Conservation (phyloP, 2,888 invertebrate genomes). For the Archaeoteleia sp. region DNA sequence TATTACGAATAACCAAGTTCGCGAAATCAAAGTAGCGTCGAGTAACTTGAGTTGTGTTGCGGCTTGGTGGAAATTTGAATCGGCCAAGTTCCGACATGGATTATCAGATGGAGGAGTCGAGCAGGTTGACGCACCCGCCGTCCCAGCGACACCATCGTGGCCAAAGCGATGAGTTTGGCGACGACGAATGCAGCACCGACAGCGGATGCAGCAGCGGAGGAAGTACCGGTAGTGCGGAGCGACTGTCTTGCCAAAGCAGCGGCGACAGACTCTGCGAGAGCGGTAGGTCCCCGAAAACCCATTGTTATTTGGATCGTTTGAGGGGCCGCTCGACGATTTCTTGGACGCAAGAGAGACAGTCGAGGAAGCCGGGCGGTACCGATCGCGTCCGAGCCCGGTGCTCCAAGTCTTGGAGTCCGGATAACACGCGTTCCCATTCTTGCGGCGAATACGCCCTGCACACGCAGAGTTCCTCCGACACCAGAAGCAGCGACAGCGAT, state of each 20-base stretch:
- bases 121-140: conserved; percentile 58
- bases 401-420: conserved; percentile 67
- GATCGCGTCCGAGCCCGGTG: conserved; percentile 61
- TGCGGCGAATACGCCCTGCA: conserved; percentile 62
- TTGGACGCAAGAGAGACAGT: conserved; percentile 62
- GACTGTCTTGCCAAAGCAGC: conserved; percentile 62
- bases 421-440: conserved; percentile 44
- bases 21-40: too few relatives aligned
- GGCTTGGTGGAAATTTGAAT: too few relatives aligned
- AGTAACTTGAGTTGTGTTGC: too few relatives aligned
- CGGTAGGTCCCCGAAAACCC: conserved; percentile 55
- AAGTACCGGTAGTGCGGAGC: conserved; percentile 69
- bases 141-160: conserved; percentile 39
- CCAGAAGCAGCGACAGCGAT: conserved; percentile 76
- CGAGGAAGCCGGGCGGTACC: conserved; percentile 54
- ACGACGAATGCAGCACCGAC: conserved; percentile 69
- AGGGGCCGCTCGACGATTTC: conserved; percentile 58
- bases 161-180: conserved; percentile 60
- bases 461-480: conserved; percentile 68
- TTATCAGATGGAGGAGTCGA: conserved; percentile 64
- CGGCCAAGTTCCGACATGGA: conserved; percentile 22
- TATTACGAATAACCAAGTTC: too few relatives aligned
- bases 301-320: conserved; percentile 60
- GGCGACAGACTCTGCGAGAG: conserved; percentile 61
- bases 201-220: conserved; percentile 76